phyloP scores from a whole-genome alignment of 1,140 invertebrate species.

The Drosophila punjabiensis region DNA sequence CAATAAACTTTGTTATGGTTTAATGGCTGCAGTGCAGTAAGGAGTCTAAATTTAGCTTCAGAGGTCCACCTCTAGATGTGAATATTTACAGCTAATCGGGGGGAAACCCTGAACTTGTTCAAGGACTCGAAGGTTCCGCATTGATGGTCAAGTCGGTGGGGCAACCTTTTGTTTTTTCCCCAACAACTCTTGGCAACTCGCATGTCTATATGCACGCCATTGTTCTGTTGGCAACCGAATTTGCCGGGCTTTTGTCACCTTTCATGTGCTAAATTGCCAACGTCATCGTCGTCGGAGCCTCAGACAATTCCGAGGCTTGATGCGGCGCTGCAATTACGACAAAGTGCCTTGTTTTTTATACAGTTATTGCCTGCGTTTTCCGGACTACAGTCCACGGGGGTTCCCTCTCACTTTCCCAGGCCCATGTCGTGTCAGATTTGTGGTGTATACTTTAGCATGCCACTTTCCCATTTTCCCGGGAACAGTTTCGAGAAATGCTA shows the following conservation, averaged over 20 bases:
- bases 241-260: constrained; percentile 54
- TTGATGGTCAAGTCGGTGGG: constrained; percentile 10
- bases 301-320: constrained; percentile 25
- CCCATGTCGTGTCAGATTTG: constrained; percentile 11
- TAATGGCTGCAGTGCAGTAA: neutral
- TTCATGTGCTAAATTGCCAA: constrained; percentile 44
- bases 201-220: constrained; percentile 35
- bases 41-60: constrained; percentile 2
- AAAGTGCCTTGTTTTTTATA: constrained; percentile 37
- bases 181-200: neutral
- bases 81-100: neutral
- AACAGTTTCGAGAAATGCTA: constrained; percentile 1
- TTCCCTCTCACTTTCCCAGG: constrained; percentile 11
- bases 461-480: constrained; percentile 25
- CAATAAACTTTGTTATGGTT: constrained; percentile 10
- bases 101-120: constrained; percentile 32
- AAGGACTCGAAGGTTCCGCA: constrained; percentile 41
- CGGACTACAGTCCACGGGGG: constrained; percentile 15
- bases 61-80: neutral
- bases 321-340: constrained; percentile 35
- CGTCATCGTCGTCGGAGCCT: constrained; percentile 17
- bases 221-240: constrained; percentile 40
- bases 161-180: constrained; percentile 13
- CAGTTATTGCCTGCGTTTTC: constrained; percentile 35
- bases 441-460: constrained; percentile 24